Evolutionary conservation across 2,888 invertebrate species (phyloP), one percentile per base, ranked within the genome.

Genomic region (Scotopteryx bipunctaria): DNA sequence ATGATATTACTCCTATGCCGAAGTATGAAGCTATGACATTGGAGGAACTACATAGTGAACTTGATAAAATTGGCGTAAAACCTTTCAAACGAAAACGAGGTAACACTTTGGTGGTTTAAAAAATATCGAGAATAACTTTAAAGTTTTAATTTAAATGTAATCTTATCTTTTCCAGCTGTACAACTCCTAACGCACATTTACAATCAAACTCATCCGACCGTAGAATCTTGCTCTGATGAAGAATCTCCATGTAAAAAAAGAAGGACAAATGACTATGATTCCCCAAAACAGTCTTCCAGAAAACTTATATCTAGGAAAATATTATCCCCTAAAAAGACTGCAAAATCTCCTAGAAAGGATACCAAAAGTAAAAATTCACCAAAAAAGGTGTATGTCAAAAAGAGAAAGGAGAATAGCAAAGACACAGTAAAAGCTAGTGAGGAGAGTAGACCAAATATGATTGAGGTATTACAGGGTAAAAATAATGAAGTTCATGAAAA

Each of bases 1-100:
- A 81, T 44, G 81, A 92, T 66, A 81, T 93, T 0, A 92, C 93
- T 2, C 92, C 93, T 2, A 92, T 93, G 78, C 79, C 89, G 0
- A 85, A 94, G 69, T 94, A 91, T 66, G 83, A 83, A 13, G 67
- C 74, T 3, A 92, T 94, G 91, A 73, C 88, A 21, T 92, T 93
- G 14, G 91, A 93, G 0, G 88, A 91, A 61, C 81, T 93, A 21
- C 81, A 91, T 53, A 83, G 80, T 53, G 92, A 93, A 68, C 74
- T 94, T 3, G 89, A 92, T 56, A 93, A 92, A 71, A 93, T 91
- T 81, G 94, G 94, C 1, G 78, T 94, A 3, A 94, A 94, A 70
- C 93, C 93, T 1, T 82, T 94, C 13, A 94, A 93, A 73, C 86
- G 93, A 46, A 92, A 91, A 79, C 85, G 92, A 85, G 91, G 91